Evolutionary conservation across 2,888 invertebrate genomes (phyloP).

Genomic region (Brenthis hecate): DNA sequence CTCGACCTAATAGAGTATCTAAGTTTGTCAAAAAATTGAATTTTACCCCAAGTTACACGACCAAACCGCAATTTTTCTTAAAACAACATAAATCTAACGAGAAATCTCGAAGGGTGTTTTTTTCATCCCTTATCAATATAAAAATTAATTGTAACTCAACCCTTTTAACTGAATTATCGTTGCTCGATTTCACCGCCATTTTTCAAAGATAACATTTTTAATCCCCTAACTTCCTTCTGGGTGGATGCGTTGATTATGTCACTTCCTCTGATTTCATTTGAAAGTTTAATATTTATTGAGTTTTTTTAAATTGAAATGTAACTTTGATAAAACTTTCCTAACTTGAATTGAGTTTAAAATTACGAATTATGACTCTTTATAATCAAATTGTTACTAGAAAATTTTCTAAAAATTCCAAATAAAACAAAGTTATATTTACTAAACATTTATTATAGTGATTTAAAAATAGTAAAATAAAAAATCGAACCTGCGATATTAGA

Average conservation of each 20-base stretch:
- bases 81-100: conserved; percentile 16
- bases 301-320: conserved; percentile 22
- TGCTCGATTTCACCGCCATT: conserved; percentile 57
- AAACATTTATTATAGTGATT: no score
- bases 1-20: no score
- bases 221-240: conserved; percentile 58
- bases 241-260: conserved; percentile 56
- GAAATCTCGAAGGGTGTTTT: conserved; percentile 18
- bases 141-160: conserved; percentile 39
- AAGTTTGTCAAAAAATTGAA: not conserved
- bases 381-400: no score
- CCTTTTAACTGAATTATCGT: conserved; percentile 48
- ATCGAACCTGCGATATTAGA: no score
- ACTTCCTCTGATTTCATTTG: conserved; percentile 58
- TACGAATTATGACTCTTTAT: not conserved
- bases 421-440: no score
- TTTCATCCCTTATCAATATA: conserved; percentile 32
- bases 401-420: no score
- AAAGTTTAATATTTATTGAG: conserved; percentile 41
- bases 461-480: no score
- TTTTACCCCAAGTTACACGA: not conserved
- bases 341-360: not conserved
- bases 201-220: conserved; percentile 72
- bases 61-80: conserved; percentile 12
- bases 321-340: not conserved